phyloP scores from a whole-genome alignment of 2,797 vertebrate species.

The Ptychobarbus kaznakovi region DNA sequence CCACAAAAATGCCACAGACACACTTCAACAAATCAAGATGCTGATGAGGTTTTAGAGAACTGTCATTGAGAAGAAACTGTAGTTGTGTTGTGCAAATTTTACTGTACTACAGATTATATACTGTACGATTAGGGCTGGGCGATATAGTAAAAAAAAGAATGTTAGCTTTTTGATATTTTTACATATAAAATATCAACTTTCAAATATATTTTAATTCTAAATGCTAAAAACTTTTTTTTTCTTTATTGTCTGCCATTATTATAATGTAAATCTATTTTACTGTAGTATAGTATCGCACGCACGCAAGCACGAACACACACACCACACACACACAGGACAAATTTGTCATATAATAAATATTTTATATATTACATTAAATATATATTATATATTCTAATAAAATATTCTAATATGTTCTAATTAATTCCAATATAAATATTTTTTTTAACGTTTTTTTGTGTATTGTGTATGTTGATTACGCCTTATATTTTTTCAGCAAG shows the following conservation, averaged over 20 bases:
- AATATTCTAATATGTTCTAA: background rate
- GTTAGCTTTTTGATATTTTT: background rate
- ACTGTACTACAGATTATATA: background rate
- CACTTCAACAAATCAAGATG: constrained; percentile 28
- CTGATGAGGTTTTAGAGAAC: constrained; percentile 37
- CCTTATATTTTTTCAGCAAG: background rate
- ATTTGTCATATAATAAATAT: no score
- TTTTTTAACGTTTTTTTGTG: background rate
- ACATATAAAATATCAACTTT: background rate
- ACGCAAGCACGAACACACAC: background rate
- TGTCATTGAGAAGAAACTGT: constrained; percentile 36
- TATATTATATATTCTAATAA: background rate
- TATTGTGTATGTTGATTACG: no score
- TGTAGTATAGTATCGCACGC: background rate
- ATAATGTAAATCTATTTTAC: background rate
- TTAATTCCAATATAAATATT: background rate
- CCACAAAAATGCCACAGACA: constrained; percentile 37
- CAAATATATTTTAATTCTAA: background rate
- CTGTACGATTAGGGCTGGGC: background rate
- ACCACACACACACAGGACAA: no score
- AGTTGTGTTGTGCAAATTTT: background rate
- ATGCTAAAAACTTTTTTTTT: background rate
- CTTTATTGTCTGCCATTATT: background rate
- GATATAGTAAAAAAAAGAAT: background rate
- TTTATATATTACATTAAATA: background rate